Conservation (phyloP, 1,140 invertebrate species). For the Panagrolaimus sp. region DNA sequence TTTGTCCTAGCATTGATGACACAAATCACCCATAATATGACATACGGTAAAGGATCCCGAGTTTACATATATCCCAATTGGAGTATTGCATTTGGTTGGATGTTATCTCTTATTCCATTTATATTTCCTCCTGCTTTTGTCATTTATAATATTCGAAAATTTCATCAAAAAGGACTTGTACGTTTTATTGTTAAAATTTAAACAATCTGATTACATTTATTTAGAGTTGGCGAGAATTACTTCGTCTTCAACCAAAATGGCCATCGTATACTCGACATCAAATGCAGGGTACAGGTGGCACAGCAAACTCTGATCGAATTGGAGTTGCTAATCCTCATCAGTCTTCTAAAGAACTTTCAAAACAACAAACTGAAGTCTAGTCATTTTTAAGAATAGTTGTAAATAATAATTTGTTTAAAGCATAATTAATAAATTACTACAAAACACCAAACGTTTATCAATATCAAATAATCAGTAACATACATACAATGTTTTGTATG, state of each 20-base stretch:
- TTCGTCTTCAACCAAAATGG: constrained; percentile 44
- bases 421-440: too few relatives aligned
- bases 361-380: too few relatives aligned
- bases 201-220: neutral
- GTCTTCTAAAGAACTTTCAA: too few relatives aligned
- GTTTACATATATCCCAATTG: constrained; percentile 28
- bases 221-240: constrained; percentile 34
- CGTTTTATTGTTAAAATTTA: neutral
- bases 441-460: too few relatives aligned
- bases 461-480: too few relatives aligned
- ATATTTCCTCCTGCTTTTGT: constrained; percentile 21
- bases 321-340: too few relatives aligned
- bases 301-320: too few relatives aligned
- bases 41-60: constrained; percentile 32
- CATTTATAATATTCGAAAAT: constrained; percentile 11
- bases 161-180: constrained; percentile 20
- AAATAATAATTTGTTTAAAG: too few relatives aligned
- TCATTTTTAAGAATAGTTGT: too few relatives aligned
- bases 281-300: neutral
- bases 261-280: constrained; percentile 23
- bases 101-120: constrained; percentile 26
- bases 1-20: constrained; percentile 23
- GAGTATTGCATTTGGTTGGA: constrained; percentile 28
- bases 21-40: constrained; percentile 22
- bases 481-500: too few relatives aligned